These are phyloP conservation scores for Thumatha senex DNA, from an alignment of 2,888 invertebrate species.

Conservation along the genomic window DNA sequence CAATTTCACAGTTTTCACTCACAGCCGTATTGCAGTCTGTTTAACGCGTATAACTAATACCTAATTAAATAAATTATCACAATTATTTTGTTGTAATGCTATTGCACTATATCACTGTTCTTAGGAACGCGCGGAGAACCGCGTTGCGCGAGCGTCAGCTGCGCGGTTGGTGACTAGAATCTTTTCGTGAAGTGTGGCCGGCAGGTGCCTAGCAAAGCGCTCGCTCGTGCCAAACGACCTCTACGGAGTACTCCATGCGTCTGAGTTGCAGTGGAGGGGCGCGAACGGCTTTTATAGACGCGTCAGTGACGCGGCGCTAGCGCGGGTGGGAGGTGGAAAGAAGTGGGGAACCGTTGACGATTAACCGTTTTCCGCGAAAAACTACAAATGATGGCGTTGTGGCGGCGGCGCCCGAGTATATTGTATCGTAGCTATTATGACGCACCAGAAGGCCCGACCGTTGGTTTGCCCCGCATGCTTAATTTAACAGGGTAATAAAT, in stretches of 20 bases:
- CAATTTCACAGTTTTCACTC: conserved; percentile 77
- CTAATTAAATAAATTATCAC: conserved; percentile 82
- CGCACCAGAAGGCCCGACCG: conserved; percentile 65
- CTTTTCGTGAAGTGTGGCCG: conserved; percentile 78
- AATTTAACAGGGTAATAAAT: conserved; percentile 33
- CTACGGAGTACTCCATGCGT: conserved; percentile 85
- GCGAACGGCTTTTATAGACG: conserved; percentile 74
- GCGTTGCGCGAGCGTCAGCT: conserved; percentile 79
- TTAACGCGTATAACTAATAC: conserved; percentile 69
- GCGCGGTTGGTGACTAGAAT: conserved; percentile 83
- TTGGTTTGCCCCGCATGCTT: conserved; percentile 60
- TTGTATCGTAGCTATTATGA: conserved; percentile 62
- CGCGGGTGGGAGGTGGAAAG: conserved; percentile 42
- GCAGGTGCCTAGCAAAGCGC: conserved; percentile 85
- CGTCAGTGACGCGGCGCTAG: conserved; percentile 67
- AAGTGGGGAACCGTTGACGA: conserved; percentile 51
- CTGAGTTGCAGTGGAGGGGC: conserved; percentile 81
- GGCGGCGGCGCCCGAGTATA: conserved; percentile 53
- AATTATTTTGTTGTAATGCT: conserved; percentile 76
- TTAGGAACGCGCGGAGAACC: conserved; percentile 80
- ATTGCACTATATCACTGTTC: conserved; percentile 83
- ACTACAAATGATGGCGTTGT: conserved; percentile 65
- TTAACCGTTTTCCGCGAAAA: conserved; percentile 81
- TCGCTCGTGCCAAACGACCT: conserved; percentile 85
- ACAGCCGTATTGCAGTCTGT: conserved; percentile 78